A percentile compares a stretch with the other conserved stretches of the same genome.
Evolutionary conservation across 2,888 invertebrate genomes (phyloP).

Genomic region (Frankliniella fusca): DNA sequence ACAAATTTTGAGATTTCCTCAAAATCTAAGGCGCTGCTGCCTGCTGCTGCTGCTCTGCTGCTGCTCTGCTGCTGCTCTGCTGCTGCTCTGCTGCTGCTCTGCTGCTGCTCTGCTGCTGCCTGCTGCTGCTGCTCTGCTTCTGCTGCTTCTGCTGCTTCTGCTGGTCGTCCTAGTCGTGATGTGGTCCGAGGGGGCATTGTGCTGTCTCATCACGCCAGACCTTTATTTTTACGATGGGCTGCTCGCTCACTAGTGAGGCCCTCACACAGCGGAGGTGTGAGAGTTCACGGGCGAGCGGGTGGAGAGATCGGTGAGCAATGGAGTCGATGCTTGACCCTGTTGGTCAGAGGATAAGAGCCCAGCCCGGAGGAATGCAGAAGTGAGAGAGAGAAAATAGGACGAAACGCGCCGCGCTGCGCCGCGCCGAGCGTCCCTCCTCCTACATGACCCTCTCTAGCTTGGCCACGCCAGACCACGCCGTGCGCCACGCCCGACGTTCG

Average conservation of each 20-base stretch:
- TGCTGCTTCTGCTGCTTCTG: neutral
- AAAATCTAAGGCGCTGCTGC: neutral
- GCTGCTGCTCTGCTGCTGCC: too few species aligned
- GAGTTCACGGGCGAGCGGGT: too few species aligned
- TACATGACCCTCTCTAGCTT: neutral
- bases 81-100: too few species aligned
- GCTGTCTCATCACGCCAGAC: neutral
- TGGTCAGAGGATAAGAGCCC: too few species aligned
- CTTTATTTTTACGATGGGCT: constrained; percentile 2
- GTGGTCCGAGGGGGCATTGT: neutral
- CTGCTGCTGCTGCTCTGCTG: too few species aligned
- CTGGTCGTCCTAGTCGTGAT: neutral
- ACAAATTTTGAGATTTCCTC: too few species aligned
- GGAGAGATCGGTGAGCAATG: too few species aligned
- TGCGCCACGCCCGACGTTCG: neutral
- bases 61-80: too few species aligned
- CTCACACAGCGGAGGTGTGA: too few species aligned
- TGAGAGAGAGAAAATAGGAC: neutral
- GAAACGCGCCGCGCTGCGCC: neutral
- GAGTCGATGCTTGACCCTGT: too few species aligned
- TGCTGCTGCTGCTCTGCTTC: neutral
- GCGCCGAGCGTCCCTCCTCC: neutral
- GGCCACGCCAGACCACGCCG: neutral
- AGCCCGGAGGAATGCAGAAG: neutral
- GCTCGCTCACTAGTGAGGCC: too few species aligned